Percentiles rank a stretch among this genome's conserved stretches.
Conservation (phyloP, 2,797 vertebrate genomes). For the Semotilus atromaculatus region DNA sequence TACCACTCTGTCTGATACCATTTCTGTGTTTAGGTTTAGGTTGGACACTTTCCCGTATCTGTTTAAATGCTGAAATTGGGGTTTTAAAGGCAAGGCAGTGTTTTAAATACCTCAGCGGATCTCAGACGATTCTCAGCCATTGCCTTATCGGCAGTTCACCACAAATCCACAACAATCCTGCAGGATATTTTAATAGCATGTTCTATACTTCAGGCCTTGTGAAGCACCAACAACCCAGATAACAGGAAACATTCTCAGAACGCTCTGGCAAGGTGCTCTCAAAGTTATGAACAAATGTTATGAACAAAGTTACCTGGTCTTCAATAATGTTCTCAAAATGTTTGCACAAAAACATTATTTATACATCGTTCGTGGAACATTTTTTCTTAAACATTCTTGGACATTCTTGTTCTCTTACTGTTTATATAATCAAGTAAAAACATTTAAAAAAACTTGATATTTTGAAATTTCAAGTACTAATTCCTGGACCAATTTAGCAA, state of each 20-base stretch:
- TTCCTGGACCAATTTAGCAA: conserved; percentile 10
- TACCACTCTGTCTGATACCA: conserved; percentile 81
- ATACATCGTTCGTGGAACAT: no score
- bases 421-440: no score
- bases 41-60: conserved; percentile 65
- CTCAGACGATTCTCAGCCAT: conserved; percentile 57
- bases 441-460: no score
- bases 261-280: not conserved
- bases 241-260: not conserved
- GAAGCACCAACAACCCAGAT: conserved; percentile 14
- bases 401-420: not conserved
- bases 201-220: conserved; percentile 27
- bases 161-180: conserved; percentile 58
- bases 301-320: not conserved
- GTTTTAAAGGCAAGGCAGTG: conserved; percentile 64
- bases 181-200: conserved; percentile 57
- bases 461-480: conserved; percentile 21
- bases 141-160: conserved; percentile 53
- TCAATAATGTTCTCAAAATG: not conserved
- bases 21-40: conserved; percentile 72
- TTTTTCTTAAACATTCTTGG: not conserved
- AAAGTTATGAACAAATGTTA: not conserved
- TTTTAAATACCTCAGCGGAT: conserved; percentile 64
- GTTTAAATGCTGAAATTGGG: conserved; percentile 55
- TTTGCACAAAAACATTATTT: not conserved